Percentiles rank a stretch among this genome's conserved stretches.
phyloP scores from a whole-genome alignment of 2,113 vertebrate species.

The Poeciliopsis prolifica region DNA sequence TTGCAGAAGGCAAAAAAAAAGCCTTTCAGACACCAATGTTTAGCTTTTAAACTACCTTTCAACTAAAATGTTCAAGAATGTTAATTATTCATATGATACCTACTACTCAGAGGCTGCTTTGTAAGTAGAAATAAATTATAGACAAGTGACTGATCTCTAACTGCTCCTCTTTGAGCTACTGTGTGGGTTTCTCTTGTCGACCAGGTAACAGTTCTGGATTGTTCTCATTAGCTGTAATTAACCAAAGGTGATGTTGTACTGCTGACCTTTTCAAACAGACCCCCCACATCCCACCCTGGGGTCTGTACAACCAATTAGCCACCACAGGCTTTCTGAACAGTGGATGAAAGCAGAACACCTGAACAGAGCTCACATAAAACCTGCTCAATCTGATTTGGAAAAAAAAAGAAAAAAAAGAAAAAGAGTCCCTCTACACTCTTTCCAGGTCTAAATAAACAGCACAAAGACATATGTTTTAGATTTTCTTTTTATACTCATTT shows the following conservation, averaged over 20 bases:
- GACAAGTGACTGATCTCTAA: conserved; percentile 29
- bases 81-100: background rate
- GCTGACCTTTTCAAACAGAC: conserved; percentile 70
- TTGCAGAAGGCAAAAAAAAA: background rate
- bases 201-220: conserved; percentile 48
- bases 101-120: conserved; percentile 1
- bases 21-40: conserved; percentile 1
- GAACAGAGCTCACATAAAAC: conserved; percentile 19
- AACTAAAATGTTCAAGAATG: background rate
- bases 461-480: background rate
- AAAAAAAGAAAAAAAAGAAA: background rate
- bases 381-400: background rate
- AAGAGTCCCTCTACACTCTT: background rate
- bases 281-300: conserved; percentile 13
- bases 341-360: conserved; percentile 33
- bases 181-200: conserved; percentile 23
- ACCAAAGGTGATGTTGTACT: conserved; percentile 56
- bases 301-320: conserved; percentile 67
- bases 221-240: conserved; percentile 64
- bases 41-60: background rate
- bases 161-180: conserved; percentile 4
- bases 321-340: conserved; percentile 24
- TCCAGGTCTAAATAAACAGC: conserved; percentile 13
- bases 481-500: background rate
- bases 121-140: background rate